A percentile compares a stretch with the other conserved stretches of the same genome.
Conservation (phyloP, 2,113 vertebrate species). For the Tychaedon coryphoeus region DNA sequence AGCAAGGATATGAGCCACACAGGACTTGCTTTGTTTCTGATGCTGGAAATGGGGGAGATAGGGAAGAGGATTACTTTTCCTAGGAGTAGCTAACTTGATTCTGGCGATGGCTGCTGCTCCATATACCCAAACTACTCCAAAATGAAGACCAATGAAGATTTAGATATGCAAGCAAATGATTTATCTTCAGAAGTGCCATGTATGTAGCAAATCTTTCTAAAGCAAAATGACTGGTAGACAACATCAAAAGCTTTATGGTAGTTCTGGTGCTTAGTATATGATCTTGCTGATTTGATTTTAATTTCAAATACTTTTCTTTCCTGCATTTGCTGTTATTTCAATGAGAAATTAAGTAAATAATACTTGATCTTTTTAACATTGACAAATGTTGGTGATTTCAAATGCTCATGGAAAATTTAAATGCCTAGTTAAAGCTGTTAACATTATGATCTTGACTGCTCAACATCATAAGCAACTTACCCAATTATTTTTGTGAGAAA, state of each 20-base stretch:
- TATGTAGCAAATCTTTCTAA: background rate
- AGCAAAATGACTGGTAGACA: background rate
- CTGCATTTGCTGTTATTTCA: background rate
- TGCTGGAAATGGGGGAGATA: background rate
- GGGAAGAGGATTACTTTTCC: background rate
- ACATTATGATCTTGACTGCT: background rate
- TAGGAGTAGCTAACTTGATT: background rate
- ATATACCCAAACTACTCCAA: background rate
- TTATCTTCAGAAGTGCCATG: background rate
- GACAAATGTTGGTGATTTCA: background rate
- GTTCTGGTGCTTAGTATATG: background rate
- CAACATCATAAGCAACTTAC: background rate
- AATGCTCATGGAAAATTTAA: background rate
- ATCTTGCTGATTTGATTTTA: background rate
- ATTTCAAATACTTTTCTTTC: background rate
- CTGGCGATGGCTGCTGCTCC: background rate
- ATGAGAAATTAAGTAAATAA: background rate
- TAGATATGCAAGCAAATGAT: background rate
- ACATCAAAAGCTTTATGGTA: background rate
- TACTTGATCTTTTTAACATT: background rate
- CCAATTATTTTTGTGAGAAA: background rate
- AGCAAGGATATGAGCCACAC: background rate
- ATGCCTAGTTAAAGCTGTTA: background rate
- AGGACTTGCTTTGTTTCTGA: background rate
- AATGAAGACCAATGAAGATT: background rate